phyloP scores from a whole-genome alignment of 2,888 invertebrate genomes.

The Nesidiocoris tenuis region DNA sequence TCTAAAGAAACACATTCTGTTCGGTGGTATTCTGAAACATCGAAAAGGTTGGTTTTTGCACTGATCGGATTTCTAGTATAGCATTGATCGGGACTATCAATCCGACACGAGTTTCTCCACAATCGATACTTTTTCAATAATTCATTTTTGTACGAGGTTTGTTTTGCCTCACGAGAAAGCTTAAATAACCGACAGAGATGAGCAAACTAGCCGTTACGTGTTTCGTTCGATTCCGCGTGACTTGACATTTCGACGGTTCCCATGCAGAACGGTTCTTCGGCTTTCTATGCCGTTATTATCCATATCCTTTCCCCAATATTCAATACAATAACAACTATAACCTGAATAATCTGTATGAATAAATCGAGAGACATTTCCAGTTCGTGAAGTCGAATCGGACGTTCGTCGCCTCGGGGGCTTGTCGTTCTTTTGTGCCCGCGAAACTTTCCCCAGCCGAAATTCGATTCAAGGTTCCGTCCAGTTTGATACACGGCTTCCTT shows the following conservation, averaged over 20 bases:
- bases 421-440: slow-evolving; percentile 2
- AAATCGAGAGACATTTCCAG: slow-evolving; percentile 9
- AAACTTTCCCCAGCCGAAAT: slow-evolving; percentile 22
- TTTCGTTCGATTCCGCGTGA: background rate
- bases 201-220: background rate
- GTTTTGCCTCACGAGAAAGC: background rate
- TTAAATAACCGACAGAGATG: background rate
- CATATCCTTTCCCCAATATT: background rate
- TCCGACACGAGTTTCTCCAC: too few species aligned
- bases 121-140: too few species aligned
- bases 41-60: too few species aligned
- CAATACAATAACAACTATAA: background rate
- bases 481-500: slow-evolving; percentile 23
- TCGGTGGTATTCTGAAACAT: too few species aligned
- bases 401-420: background rate
- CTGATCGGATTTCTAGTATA: too few species aligned
- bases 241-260: slow-evolving; percentile 1
- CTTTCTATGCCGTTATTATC: background rate
- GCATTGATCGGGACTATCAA: too few species aligned
- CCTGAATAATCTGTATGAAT: slow-evolving; percentile 6
- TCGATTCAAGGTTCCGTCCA: slow-evolving; percentile 6
- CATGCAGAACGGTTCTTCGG: background rate
- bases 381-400: slow-evolving; percentile 14
- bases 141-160: too few species aligned
- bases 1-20: too few species aligned